A percentile compares a stretch with the other conserved stretches of the same genome.
These are phyloP conservation scores for Callipepla squamata DNA, from an alignment of 2,113 vertebrate genomes.

Conservation along the genomic window DNA sequence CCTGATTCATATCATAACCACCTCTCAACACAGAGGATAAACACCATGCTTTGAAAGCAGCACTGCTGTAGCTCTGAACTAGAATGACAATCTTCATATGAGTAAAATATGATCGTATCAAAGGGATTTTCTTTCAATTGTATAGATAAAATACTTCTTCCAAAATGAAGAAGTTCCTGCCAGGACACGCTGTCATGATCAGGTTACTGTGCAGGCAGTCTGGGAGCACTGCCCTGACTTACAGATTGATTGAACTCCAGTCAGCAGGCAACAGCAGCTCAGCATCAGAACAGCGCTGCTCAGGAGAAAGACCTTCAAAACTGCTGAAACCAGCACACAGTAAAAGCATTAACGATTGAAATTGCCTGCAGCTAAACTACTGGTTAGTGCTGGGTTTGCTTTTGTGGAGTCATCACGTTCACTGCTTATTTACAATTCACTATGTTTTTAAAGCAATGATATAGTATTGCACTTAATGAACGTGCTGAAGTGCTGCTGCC, in stretches of 20 bases:
- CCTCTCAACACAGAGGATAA: neutral
- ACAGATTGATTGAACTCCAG: neutral
- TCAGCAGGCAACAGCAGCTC: neutral
- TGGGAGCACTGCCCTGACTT: neutral
- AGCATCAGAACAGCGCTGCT: neutral
- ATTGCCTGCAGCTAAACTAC: constrained; percentile 40
- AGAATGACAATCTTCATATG: neutral
- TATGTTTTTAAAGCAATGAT: constrained; percentile 44
- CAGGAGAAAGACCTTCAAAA: constrained; percentile 49
- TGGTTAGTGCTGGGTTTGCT: constrained; percentile 46
- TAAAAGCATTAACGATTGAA: constrained; percentile 44
- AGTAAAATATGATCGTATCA: neutral
- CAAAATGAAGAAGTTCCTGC: neutral
- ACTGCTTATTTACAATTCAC: constrained; percentile 43
- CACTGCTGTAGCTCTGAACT: neutral
- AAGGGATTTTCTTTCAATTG: neutral
- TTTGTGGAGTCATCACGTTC: neutral
- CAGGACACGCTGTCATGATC: neutral
- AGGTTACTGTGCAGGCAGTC: neutral
- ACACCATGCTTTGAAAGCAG: neutral
- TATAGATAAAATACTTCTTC: neutral
- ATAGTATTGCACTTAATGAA: constrained; percentile 51
- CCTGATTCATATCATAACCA: neutral
- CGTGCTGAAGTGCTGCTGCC: constrained; percentile 3
- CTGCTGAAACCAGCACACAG: constrained; percentile 45